Conservation (phyloP, 2,797 vertebrate species). For the Vireo griseus region DNA sequence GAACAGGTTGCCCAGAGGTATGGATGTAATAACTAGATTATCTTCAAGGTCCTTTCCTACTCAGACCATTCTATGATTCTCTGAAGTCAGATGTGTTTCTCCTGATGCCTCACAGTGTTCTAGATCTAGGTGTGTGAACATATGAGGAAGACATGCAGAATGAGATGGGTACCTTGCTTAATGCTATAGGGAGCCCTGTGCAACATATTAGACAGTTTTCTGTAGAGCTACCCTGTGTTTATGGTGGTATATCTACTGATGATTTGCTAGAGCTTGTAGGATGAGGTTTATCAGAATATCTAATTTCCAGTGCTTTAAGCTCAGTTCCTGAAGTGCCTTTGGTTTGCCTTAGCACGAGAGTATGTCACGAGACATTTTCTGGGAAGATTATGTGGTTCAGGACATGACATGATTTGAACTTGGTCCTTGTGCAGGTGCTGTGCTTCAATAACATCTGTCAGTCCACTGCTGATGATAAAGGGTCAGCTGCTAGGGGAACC, state of each 20-base stretch:
- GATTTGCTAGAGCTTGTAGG: not conserved
- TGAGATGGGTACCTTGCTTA: not conserved
- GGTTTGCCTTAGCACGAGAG: not conserved
- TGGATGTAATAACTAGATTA: not conserved
- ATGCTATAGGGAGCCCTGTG: not conserved
- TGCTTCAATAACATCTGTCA: not conserved
- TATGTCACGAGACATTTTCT: not conserved
- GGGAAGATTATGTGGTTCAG: not conserved
- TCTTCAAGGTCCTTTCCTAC: not conserved
- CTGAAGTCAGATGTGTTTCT: not conserved
- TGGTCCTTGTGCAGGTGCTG: not conserved
- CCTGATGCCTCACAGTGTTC: not conserved
- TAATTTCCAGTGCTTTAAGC: not conserved
- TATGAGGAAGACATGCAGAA: not conserved
- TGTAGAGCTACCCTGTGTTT: not conserved
- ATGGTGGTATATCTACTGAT: not conserved
- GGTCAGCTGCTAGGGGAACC: fast-evolving
- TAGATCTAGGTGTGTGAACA: not conserved
- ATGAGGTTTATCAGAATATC: not conserved
- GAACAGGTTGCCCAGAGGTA: not conserved
- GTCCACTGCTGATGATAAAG: not conserved
- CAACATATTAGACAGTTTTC: not conserved
- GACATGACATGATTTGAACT: not conserved
- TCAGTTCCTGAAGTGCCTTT: not conserved
- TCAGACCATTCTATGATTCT: not conserved